Evolutionary conservation across 1,140 invertebrate species (phyloP), one percentile per base, ranked within the genome.

Genomic region (Tetramorium parvispinum): DNA sequence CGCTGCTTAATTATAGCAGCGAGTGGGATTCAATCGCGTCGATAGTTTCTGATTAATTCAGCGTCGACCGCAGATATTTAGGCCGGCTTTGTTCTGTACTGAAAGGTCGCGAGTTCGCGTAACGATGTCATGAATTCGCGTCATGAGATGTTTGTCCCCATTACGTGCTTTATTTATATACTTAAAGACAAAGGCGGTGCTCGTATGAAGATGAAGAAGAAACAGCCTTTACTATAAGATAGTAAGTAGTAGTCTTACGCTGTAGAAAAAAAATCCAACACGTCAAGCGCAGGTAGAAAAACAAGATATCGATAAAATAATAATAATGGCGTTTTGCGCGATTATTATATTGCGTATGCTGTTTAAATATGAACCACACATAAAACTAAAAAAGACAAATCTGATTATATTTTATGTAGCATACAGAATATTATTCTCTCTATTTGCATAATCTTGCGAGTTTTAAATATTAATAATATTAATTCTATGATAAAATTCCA

Each of bases 1-100:
- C 24, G 24, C 43, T 75, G 68, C 68, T 83, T 83, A 83, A 83
- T 83, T 83, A 83, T 83, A 83, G 43, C 40, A 55, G 32, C 21
- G 18, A 57, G 16, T 40, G 21, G 53, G 53, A 75, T 83, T 83
- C 68, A 59, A 83, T 73, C 68, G 32, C 40, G 70, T 10, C 40
- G 68, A 61, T 59, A 40, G 66, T 37, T 61, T 5, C 79, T 75
- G 53, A 83, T 83, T 75, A 75, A 73, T 73, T 83, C 43, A 83
- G 40, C 53, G 24, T 53, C n/a, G 55, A 73, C 79, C 79, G 40
- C 78, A 81, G 49, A 81, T 57, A 83, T 83, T 75, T 61, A 32
- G 79, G 53, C 40, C 68, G 37, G 40, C 24, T 83, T 59, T 75
- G 40, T 75, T 18, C 40, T 43, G 16, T 55, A 51, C 37, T 27